Evolutionary conservation across 2,888 invertebrate species (phyloP).

Genomic region (Drosophila kambysellisi): DNA sequence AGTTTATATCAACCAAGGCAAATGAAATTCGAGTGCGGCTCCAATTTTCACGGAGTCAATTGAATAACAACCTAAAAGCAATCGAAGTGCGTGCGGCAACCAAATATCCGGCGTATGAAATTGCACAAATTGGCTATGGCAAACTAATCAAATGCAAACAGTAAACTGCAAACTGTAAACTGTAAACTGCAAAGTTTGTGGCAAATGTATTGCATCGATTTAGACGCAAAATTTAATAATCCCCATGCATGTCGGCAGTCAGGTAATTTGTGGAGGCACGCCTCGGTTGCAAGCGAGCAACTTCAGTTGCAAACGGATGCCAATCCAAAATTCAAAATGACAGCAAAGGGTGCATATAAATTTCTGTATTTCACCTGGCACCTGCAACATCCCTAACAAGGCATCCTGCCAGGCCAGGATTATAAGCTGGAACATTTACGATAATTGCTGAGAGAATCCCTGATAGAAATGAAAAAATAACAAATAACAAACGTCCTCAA

Average conservation of each 20-base stretch:
- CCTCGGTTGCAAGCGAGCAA: constrained; percentile 13
- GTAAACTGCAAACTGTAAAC: constrained; percentile 14
- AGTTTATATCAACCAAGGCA: constrained; percentile 31
- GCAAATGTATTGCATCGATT: constrained; percentile 10
- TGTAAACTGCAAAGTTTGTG: constrained; percentile 31
- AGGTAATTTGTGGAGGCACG: constrained; percentile 55
- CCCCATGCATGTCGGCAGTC: constrained; percentile 31
- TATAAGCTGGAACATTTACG: constrained; percentile 44
- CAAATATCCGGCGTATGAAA: constrained; percentile 32
- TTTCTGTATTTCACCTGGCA: neutral
- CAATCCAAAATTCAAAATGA: constrained; percentile 47
- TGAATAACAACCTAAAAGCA: constrained; percentile 57
- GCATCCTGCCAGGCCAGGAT: neutral
- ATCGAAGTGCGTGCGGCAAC: constrained; percentile 38
- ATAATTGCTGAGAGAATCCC: constrained; percentile 51
- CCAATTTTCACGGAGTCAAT: constrained; percentile 59
- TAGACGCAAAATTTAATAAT: constrained; percentile 15
- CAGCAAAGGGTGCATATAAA: constrained; percentile 30
- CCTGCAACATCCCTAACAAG: constrained; percentile 19
- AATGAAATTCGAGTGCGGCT: constrained; percentile 23
- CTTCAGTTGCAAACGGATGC: constrained; percentile 45
- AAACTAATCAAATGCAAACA: constrained; percentile 55
- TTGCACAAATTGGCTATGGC: constrained; percentile 38
- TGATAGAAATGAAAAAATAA: constrained; percentile 18
- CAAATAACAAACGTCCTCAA: constrained; percentile 3